Conservation (phyloP, 2,888 invertebrate genomes). For the Schrankia costaestrigalis region DNA sequence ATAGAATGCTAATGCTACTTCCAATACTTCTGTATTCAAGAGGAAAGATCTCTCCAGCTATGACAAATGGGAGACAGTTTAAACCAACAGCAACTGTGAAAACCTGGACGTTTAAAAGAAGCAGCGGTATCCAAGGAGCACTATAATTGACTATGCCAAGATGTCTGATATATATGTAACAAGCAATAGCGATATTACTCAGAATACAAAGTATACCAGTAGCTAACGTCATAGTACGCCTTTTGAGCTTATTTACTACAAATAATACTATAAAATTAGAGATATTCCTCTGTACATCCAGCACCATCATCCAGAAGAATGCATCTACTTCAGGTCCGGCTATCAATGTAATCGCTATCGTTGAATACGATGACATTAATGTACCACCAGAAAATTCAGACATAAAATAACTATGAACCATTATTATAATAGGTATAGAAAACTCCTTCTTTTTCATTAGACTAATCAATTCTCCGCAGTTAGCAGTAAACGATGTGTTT, state of each 20-base stretch:
- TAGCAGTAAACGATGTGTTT: too few species aligned
- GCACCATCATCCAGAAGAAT: not conserved
- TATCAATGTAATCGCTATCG: not conserved
- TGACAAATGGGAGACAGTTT: conserved; percentile 69
- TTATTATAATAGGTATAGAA: conserved; percentile 71
- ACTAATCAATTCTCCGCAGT: not conserved
- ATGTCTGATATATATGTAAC: not conserved
- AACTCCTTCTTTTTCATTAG: conserved; percentile 57
- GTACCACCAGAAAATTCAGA: not conserved
- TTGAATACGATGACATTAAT: not conserved
- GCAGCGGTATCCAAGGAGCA: not conserved
- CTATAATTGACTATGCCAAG: not conserved
- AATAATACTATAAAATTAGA: conserved; percentile 77
- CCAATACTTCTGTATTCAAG: conserved; percentile 76
- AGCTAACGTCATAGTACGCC: not conserved
- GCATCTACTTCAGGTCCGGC: not conserved
- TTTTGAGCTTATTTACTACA: conserved; percentile 64
- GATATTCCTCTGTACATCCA: conserved; percentile 63
- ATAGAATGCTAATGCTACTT: not conserved
- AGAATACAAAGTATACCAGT: not conserved
- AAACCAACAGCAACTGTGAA: not conserved
- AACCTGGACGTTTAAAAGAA: not conserved
- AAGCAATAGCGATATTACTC: not conserved
- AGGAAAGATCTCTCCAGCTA: conserved; percentile 83
- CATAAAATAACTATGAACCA: conserved; percentile 71